A percentile compares a stretch with the other conserved stretches of the same genome.
phyloP scores from a whole-genome alignment of 2,113 vertebrate genomes.

The Struthidea cinerea region DNA sequence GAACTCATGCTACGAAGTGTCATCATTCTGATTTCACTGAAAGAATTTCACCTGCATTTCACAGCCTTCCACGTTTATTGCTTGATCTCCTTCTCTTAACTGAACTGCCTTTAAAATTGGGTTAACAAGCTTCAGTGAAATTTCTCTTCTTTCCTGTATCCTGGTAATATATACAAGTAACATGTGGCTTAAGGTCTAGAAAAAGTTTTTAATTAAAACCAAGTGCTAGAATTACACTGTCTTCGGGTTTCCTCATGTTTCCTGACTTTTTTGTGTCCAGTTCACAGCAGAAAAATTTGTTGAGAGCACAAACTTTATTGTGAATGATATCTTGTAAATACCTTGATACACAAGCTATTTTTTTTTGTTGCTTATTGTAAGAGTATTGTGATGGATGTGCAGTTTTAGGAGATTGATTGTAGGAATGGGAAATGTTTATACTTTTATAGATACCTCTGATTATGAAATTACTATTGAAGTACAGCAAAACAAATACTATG shows the following conservation, averaged over 20 bases:
- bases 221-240: neutral
- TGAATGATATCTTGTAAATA: neutral
- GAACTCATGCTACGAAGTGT: neutral
- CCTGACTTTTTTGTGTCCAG: neutral
- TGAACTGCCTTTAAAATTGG: neutral
- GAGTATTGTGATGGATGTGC: neutral
- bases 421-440: neutral
- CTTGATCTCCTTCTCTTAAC: neutral
- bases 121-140: neutral
- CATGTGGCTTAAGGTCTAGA: neutral
- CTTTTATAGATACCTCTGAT: neutral
- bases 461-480: neutral
- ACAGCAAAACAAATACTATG: neutral
- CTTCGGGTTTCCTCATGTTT: neutral
- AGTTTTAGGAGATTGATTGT: neutral
- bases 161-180: neutral
- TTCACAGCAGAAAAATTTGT: neutral
- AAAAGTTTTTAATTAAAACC: slow-evolving; percentile 27
- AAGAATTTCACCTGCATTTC: neutral
- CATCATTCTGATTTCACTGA: neutral
- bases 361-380: neutral
- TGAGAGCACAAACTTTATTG: neutral
- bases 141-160: neutral
- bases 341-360: neutral
- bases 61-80: neutral